A percentile compares a stretch with the other conserved stretches of the same genome.
Evolutionary conservation across 2,113 vertebrate species (phyloP).

Genomic region (Phalacrocorax aristotelis): DNA sequence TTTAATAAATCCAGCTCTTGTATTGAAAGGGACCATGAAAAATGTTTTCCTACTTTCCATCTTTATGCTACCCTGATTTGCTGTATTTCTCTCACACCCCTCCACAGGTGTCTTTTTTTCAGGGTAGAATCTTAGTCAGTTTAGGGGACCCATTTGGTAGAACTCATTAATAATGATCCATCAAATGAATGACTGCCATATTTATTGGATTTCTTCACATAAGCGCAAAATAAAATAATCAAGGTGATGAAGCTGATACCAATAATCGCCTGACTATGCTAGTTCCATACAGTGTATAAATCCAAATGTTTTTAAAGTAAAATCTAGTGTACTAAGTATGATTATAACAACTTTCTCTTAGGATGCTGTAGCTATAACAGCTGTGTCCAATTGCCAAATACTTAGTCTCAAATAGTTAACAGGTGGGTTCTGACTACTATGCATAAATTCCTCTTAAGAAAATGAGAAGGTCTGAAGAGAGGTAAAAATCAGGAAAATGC

Average conservation of each 20-base stretch:
- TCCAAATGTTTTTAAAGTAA: neutral
- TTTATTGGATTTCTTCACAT: neutral
- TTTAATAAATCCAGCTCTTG: neutral
- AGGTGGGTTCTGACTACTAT: neutral
- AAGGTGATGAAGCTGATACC: neutral
- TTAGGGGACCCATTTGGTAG: neutral
- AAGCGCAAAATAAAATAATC: neutral
- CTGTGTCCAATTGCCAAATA: neutral
- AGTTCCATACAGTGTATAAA: neutral
- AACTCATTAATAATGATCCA: neutral
- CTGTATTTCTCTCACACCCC: neutral
- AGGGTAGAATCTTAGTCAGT: neutral
- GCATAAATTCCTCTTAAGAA: neutral
- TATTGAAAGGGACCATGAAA: neutral
- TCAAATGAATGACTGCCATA: neutral
- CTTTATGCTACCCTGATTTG: neutral
- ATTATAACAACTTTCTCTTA: neutral
- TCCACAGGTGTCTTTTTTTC: neutral
- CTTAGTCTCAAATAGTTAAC: neutral
- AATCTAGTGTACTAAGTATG: neutral
- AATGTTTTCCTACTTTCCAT: neutral
- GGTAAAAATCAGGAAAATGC: neutral
- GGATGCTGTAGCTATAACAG: neutral
- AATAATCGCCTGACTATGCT: neutral
- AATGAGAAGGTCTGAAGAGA: neutral